Evolutionary conservation across 2,797 vertebrate genomes (phyloP).

Genomic region (Pseudomugil tenellus): DNA sequence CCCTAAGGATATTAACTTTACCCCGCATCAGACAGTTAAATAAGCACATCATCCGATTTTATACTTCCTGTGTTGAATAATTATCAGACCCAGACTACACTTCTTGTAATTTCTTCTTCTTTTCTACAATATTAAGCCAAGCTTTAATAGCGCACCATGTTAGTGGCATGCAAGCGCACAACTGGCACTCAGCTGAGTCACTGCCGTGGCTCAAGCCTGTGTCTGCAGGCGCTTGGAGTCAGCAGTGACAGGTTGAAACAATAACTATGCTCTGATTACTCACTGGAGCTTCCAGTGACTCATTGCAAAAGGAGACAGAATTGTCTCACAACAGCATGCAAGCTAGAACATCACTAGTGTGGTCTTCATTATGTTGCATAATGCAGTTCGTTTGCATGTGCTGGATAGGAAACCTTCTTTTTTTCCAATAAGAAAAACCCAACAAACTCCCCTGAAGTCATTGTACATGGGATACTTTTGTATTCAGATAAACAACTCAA

Average conservation of each 20-base stretch:
- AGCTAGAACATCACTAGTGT: conserved; percentile 19
- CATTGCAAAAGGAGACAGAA: conserved; percentile 68
- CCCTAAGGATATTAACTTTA: conserved; percentile 24
- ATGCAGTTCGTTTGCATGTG: conserved; percentile 26
- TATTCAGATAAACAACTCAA: conserved; percentile 2
- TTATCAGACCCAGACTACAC: conserved; percentile 11
- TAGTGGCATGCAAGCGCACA: conserved; percentile 61
- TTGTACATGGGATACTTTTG: not conserved
- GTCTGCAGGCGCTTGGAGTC: conserved; percentile 71
- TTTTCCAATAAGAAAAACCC: not conserved
- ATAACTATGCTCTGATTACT: conserved; percentile 75
- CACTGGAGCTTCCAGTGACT: conserved; percentile 76
- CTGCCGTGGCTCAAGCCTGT: conserved; percentile 65
- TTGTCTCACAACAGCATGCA: conserved; percentile 61
- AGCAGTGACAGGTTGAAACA: conserved; percentile 75
- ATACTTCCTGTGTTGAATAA: conserved; percentile 48
- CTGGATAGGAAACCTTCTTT: conserved; percentile 3
- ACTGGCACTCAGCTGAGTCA: conserved; percentile 67
- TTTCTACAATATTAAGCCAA: conserved; percentile 38
- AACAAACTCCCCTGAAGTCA: conserved; percentile 5
- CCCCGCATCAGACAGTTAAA: conserved; percentile 33
- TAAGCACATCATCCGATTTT: conserved; percentile 29
- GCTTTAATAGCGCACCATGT: conserved; percentile 31
- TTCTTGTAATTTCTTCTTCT: conserved; percentile 23
- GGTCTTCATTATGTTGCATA: conserved; percentile 25